A percentile compares a stretch with the other conserved stretches of the same genome.
These are phyloP conservation scores for Pseudotriccus pelzelni DNA, from an alignment of 2,797 vertebrate species.

Conservation along the genomic window DNA sequence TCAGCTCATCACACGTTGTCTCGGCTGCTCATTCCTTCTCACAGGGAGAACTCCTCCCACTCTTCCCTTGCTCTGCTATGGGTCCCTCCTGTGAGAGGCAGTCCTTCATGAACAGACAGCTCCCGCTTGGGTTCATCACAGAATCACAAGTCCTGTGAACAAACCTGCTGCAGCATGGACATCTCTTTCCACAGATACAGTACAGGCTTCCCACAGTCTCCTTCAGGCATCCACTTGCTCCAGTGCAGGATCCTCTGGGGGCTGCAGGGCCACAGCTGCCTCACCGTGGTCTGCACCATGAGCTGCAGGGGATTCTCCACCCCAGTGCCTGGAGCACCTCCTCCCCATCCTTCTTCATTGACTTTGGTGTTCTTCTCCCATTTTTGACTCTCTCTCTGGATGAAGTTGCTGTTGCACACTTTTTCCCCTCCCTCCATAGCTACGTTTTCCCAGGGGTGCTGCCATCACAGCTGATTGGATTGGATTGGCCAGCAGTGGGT, in stretches of 20 bases:
- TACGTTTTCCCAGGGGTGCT: background rate
- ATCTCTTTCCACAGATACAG: background rate
- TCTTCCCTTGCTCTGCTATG: background rate
- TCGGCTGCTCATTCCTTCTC: background rate
- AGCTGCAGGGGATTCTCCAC: background rate
- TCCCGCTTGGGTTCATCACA: background rate
- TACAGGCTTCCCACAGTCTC: fast-evolving
- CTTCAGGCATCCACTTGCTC: background rate
- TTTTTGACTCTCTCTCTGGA: background rate
- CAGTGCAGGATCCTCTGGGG: background rate
- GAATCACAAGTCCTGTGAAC: background rate
- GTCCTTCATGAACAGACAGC: too few relatives aligned
- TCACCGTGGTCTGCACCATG: fast-evolving
- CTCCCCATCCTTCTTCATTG: fast-evolving
- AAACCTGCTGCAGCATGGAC: background rate
- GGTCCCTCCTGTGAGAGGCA: too few relatives aligned
- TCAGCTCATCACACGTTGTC: background rate
- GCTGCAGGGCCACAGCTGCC: background rate
- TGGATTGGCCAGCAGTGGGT: fast-evolving
- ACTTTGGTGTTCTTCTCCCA: background rate
- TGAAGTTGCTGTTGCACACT: background rate
- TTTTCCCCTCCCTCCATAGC: fast-evolving
- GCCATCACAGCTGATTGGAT: background rate
- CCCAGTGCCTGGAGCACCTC: fast-evolving
- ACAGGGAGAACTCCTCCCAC: background rate